phyloP scores from a whole-genome alignment of 2,113 vertebrate genomes.

The Boulengeromyrus knoepffleri region DNA sequence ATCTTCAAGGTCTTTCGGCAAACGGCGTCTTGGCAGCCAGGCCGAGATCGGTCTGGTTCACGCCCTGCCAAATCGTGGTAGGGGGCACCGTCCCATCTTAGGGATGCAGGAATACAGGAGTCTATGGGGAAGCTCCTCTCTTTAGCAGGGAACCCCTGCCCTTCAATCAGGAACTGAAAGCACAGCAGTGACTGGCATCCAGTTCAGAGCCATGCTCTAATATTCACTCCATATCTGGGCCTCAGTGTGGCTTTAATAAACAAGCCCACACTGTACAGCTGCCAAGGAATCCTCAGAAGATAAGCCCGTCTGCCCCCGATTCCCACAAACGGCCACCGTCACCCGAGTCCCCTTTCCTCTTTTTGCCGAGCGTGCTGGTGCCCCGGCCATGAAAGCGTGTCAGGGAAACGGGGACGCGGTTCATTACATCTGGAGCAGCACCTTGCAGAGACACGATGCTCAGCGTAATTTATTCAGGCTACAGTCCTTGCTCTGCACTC shows the following conservation, averaged over 20 bases:
- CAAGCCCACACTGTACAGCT: background rate
- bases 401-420: background rate
- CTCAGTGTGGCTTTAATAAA: background rate
- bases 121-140: background rate
- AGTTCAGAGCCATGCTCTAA: background rate
- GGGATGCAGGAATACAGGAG: background rate
- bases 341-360: background rate
- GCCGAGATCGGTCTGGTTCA: background rate
- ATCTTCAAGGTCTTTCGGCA: background rate
- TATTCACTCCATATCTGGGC: background rate
- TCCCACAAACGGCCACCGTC: background rate
- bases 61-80: background rate
- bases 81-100: background rate
- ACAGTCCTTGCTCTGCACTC: background rate
- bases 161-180: background rate
- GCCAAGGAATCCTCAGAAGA: slow-evolving; percentile 1
- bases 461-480: background rate
- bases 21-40: background rate
- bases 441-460: background rate
- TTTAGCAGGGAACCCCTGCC: background rate
- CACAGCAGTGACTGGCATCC: background rate
- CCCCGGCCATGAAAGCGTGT: background rate
- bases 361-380: background rate
- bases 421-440: background rate
- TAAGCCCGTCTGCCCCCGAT: background rate